Evolutionary conservation across 1,140 invertebrate genomes (phyloP).

Genomic region (Trachelipus rathkii): DNA sequence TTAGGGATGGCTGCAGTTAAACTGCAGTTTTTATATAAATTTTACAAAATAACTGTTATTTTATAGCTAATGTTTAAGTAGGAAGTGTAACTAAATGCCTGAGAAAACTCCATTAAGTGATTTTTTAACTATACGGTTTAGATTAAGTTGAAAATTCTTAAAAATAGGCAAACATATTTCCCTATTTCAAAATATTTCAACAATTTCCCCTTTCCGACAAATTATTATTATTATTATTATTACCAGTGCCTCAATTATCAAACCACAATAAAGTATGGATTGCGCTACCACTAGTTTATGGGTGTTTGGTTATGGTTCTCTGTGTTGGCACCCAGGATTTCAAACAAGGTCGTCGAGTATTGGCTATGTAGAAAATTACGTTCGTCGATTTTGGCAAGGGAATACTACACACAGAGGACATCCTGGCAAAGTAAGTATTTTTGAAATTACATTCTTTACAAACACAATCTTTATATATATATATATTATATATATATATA

Average conservation of each 20-base stretch:
- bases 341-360: slow-evolving; percentile 64
- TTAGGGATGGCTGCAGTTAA: no score
- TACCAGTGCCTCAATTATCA: slow-evolving; percentile 11
- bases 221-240: neutral
- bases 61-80: no score
- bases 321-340: slow-evolving; percentile 84
- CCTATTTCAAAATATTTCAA: neutral
- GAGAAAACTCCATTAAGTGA: neutral
- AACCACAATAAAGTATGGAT: neutral
- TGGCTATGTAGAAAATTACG: slow-evolving; percentile 70
- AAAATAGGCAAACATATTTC: neutral
- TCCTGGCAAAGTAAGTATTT: slow-evolving; percentile 61
- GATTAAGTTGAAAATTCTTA: neutral
- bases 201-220: neutral
- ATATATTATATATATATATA: no score
- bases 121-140: slow-evolving; percentile 16
- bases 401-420: slow-evolving; percentile 76
- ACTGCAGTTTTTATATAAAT: no score
- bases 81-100: no score
- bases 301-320: slow-evolving; percentile 81
- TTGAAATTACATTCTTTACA: no score
- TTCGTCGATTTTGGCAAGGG: slow-evolving; percentile 79
- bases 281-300: slow-evolving; percentile 53
- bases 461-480: no score
- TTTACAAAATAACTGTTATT: no score